Percentiles rank a stretch among this genome's conserved stretches.
These are phyloP conservation scores for Anoplolepis gracilipes DNA, from an alignment of 1,140 invertebrate genomes.

Conservation along the genomic window DNA sequence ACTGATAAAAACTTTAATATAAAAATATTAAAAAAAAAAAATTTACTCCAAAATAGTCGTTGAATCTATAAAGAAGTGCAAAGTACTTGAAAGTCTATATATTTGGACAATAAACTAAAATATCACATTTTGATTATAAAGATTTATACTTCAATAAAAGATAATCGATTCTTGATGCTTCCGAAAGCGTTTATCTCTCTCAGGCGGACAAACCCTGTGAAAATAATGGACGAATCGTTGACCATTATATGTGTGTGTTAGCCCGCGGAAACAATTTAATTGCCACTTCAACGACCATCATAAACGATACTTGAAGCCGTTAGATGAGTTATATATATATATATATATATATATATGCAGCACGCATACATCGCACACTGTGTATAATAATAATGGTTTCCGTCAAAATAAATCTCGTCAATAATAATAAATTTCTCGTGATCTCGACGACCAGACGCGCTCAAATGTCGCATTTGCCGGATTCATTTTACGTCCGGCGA, in stretches of 20 bases:
- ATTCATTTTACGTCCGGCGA: constrained; percentile 52
- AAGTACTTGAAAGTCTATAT: background rate
- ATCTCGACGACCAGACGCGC: background rate
- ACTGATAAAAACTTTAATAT: too few species aligned
- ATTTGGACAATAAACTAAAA: background rate
- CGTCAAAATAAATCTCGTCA: constrained; percentile 14
- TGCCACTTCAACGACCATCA: constrained; percentile 36
- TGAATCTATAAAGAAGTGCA: background rate
- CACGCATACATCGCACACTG: background rate
- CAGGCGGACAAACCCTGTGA: constrained; percentile 9
- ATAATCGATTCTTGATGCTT: background rate
- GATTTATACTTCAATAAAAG: background rate
- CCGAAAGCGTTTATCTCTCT: constrained; percentile 1
- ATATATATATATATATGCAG: background rate
- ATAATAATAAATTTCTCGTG: constrained; percentile 40
- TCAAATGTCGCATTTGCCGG: constrained; percentile 9
- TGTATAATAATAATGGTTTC: constrained; percentile 55
- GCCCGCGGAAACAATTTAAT: constrained; percentile 75
- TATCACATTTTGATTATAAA: background rate
- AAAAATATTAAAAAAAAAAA: background rate
- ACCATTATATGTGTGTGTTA: constrained; percentile 44
- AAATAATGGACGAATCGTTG: constrained; percentile 53
- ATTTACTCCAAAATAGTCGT: background rate
- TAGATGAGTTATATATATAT: background rate
- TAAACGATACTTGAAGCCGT: constrained; percentile 29